Conservation (phyloP, 92 coral and sea anemone species). For the Parazoanthus atlanticus region DNA sequence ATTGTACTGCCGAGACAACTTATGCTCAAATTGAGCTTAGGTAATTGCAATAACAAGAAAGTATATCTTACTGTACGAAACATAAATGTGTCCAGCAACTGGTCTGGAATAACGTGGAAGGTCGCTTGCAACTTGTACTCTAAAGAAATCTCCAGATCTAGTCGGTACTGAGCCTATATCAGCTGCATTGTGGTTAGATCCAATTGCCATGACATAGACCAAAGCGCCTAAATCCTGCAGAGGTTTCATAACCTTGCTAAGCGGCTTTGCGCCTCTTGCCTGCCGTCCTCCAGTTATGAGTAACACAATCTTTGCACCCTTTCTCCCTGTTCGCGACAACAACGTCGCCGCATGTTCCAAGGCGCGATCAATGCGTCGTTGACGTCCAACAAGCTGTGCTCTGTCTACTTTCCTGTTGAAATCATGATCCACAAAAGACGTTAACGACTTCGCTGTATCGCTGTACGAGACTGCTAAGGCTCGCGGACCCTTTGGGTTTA, state of each 20-base stretch:
- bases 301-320: slow-evolving; percentile 30
- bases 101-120: slow-evolving; percentile 31
- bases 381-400: neutral
- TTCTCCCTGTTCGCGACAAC: slow-evolving; percentile 20
- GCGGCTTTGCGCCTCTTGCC: slow-evolving; percentile 58
- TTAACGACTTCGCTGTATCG: slow-evolving; percentile 25
- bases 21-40: neutral
- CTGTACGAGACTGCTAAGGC: slow-evolving; percentile 32
- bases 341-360: slow-evolving; percentile 13
- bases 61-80: slow-evolving; percentile 22
- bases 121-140: slow-evolving; percentile 55
- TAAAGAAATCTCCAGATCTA: slow-evolving; percentile 71
- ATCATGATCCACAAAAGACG: slow-evolving; percentile 8
- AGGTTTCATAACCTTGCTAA: slow-evolving; percentile 75
- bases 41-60: neutral
- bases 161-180: slow-evolving; percentile 65
- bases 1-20: neutral
- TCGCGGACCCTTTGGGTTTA: slow-evolving; percentile 47
- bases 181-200: slow-evolving; percentile 58
- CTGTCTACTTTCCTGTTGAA: slow-evolving; percentile 33
- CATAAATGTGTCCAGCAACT: slow-evolving; percentile 28
- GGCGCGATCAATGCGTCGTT: slow-evolving; percentile 30
- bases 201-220: slow-evolving; percentile 81
- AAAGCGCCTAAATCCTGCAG: slow-evolving; percentile 80
- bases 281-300: slow-evolving; percentile 31